These are phyloP conservation scores for Hyaena hyaena DNA, from an alignment of 2,113 vertebrate species.

Conservation along the genomic window DNA sequence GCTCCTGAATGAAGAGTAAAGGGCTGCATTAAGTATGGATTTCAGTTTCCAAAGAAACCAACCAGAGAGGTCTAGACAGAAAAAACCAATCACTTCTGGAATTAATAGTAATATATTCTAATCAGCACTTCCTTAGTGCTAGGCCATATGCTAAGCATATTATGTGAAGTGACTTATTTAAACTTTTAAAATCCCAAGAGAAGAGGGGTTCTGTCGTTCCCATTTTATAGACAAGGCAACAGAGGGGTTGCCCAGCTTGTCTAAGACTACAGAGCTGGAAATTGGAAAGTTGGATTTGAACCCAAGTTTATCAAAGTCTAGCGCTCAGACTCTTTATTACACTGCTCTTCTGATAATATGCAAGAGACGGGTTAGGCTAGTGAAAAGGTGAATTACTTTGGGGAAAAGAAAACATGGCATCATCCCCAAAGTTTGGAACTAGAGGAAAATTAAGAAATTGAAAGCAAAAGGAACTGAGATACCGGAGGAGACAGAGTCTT, in stretches of 20 bases:
- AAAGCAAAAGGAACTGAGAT: not conserved
- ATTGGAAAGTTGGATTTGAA: not conserved
- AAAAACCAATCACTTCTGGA: not conserved
- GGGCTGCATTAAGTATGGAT: not conserved
- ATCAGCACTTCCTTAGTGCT: not conserved
- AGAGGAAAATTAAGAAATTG: not conserved
- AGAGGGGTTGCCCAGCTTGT: not conserved
- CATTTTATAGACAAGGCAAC: not conserved
- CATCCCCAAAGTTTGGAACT: not conserved
- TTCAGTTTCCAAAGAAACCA: not conserved
- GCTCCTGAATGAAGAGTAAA: not conserved
- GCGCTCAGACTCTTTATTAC: not conserved
- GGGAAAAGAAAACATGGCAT: not conserved
- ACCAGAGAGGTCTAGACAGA: not conserved
- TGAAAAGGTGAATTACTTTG: not conserved
- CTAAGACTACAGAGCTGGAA: not conserved
- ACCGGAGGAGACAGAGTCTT: not conserved
- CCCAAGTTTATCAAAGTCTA: not conserved
- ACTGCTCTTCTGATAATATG: not conserved
- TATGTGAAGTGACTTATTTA: not conserved
- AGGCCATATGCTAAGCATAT: not conserved
- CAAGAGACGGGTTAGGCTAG: not conserved
- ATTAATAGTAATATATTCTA: not conserved
- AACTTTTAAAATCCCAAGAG: not conserved
- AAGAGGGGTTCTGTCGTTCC: not conserved